phyloP scores from a whole-genome alignment of 2,888 invertebrate genomes.

The Gnatocerus cornutus region DNA sequence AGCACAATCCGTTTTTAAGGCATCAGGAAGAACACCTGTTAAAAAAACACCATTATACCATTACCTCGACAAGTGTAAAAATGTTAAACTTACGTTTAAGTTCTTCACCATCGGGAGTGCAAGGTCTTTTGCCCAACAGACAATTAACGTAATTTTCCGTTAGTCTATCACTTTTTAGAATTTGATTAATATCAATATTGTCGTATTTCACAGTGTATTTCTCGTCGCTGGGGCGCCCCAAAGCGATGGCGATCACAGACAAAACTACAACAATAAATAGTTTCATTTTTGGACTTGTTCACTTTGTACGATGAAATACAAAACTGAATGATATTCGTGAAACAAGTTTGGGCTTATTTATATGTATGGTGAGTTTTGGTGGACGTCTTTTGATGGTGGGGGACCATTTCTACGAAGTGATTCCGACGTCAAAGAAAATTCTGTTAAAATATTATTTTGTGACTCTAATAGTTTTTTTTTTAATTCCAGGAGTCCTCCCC shows the following conservation, averaged over 20 bases:
- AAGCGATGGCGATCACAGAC: constrained; percentile 17
- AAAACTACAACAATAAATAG: constrained; percentile 36
- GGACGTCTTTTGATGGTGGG: constrained; percentile 6
- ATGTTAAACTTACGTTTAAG: constrained; percentile 70
- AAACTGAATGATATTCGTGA: neutral
- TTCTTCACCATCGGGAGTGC: constrained; percentile 80
- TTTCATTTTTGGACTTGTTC: constrained; percentile 27
- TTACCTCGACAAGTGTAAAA: too few relatives aligned
- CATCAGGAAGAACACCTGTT: constrained; percentile 79
- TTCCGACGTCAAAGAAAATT: constrained; percentile 12
- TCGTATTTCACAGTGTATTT: constrained; percentile 82
- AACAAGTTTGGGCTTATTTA: neutral
- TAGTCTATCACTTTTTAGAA: constrained; percentile 78
- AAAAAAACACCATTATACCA: constrained; percentile 49
- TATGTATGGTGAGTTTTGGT: constrained; percentile 13
- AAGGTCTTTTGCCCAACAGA: constrained; percentile 77
- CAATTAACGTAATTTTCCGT: constrained; percentile 81
- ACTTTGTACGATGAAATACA: too few relatives aligned
- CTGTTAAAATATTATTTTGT: neutral
- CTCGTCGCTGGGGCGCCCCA: constrained; percentile 53
- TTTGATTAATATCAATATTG: constrained; percentile 79
- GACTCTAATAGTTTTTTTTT: neutral
- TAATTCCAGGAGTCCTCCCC: constrained; percentile 59
- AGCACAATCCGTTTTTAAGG: constrained; percentile 76
- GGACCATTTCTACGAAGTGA: constrained; percentile 1